Evolutionary conservation across 2,888 invertebrate genomes (phyloP), one percentile per base, ranked within the genome.

Genomic region (Habroteleia sp.): DNA sequence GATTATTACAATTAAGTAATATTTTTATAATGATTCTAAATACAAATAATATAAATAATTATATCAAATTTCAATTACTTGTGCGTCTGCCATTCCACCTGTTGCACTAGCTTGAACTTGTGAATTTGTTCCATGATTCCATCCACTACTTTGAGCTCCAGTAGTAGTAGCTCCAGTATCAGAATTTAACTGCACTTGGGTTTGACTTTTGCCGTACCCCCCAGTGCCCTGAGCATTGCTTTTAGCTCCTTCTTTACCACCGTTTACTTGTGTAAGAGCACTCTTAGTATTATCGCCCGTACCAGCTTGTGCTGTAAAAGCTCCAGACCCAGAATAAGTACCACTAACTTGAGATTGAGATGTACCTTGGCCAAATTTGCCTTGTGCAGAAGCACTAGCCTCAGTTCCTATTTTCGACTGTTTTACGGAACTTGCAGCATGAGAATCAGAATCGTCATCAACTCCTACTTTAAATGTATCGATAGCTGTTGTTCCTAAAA

Each of bases 61-160:
- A 20, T 20, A 27, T 41, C n/a, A 41, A 41, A 27, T 17, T 56
- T 3, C 20, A 20, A 5, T 73, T 65, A 74, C 68, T 58, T 96
- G 95, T 0, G 96, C 94, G 85, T 96, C 95, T 1, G 96, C 95
- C 90, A 95, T 91, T 2, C 96, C 96, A 10, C 96, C 96, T 87
- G 93, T 94, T 20, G 93, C 91, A 75, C 94, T 94, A 1, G 95
- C 95, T 89, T 95, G 94, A 0, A 96, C 94, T 90, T 94, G 93
- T 2, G 93, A 92, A 84, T 93, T 93, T 0, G 93, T 94, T n/a
- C 94, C 94, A 83, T 95, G 95, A 83, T 93, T 92, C 77, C 90
- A 89, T 2, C 95, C 95, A 69, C 92, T 92, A 80, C 93, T 95
- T 86, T 95, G 94, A 0, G 95, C 94, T 44, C 92, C 92, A 1